Evolutionary conservation across 37 sponge, comb jelly and placozoan genomes (phyloP).

Genomic region (Mnemiopsis leidyi): DNA sequence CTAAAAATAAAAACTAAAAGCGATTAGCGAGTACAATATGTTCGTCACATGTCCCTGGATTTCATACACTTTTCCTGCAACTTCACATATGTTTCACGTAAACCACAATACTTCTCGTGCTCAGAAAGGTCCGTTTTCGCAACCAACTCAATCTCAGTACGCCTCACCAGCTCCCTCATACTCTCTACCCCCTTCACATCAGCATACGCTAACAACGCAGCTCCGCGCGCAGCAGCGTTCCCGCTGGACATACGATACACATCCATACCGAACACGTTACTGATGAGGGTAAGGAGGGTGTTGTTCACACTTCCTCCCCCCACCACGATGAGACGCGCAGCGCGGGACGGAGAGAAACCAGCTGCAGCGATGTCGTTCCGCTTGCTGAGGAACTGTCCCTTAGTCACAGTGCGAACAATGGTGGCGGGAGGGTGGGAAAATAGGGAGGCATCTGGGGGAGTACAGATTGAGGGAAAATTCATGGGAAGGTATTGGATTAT

Average conservation of each 20-base stretch:
- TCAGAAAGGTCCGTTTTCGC: background rate
- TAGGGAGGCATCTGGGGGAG: too few relatives aligned
- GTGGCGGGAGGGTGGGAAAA: background rate
- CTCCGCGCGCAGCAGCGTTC: conserved; percentile 4
- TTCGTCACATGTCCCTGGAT: too few relatives aligned
- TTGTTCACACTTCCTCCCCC: conserved; percentile 14
- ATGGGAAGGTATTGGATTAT: too few relatives aligned
- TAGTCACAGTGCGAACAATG: background rate
- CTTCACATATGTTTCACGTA: background rate
- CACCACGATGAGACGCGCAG: background rate
- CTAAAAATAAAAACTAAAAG: too few relatives aligned
- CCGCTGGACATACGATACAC: background rate
- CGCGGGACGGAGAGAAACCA: background rate
- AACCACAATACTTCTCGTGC: background rate
- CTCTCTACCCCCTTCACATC: background rate
- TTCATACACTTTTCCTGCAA: background rate
- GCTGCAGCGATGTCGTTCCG: background rate
- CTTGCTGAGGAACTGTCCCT: conserved; percentile 18
- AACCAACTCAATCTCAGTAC: background rate
- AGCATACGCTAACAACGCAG: background rate
- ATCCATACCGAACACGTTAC: background rate
- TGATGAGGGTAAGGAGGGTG: background rate
- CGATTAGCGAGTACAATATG: too few relatives aligned
- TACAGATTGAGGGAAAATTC: too few relatives aligned
- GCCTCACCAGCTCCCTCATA: background rate